These are phyloP conservation scores for Plemyria rubiginata DNA, from an alignment of 2,888 invertebrate genomes.

Conservation along the genomic window DNA sequence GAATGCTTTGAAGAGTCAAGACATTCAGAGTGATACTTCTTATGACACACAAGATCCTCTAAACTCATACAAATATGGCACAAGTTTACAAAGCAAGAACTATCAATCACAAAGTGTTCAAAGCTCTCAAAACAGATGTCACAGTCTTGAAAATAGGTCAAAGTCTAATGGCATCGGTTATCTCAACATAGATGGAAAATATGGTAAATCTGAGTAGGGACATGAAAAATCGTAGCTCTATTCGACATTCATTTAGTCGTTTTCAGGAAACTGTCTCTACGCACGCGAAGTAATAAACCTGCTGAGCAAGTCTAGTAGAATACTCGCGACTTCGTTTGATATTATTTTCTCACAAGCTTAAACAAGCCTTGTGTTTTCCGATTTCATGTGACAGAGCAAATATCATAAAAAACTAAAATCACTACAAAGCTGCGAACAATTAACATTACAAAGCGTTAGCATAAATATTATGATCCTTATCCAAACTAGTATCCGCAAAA, in stretches of 20 bases:
- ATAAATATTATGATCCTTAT: too few relatives aligned
- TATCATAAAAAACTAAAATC: too few relatives aligned
- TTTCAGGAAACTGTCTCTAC: conserved; percentile 26
- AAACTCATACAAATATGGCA: too few relatives aligned
- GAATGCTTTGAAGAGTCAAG: conserved; percentile 4
- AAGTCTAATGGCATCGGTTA: not conserved
- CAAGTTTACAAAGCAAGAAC: conserved; percentile 1
- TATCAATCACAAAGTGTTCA: not conserved
- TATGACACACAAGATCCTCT: not conserved
- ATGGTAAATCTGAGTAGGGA: conserved; percentile 29
- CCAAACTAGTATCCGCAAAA: too few relatives aligned
- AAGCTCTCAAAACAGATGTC: conserved; percentile 4
- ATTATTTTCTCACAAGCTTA: not conserved
- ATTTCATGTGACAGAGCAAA: too few relatives aligned
- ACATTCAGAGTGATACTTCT: not conserved
- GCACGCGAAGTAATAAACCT: conserved; percentile 32
- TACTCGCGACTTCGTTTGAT: not conserved
- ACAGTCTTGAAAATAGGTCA: conserved; percentile 4
- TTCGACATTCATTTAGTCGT: conserved; percentile 30
- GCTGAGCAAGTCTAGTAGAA: not conserved
- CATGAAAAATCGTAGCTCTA: conserved; percentile 37
- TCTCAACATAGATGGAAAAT: conserved; percentile 14
- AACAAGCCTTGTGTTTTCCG: too few relatives aligned
- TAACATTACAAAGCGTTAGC: too few relatives aligned
- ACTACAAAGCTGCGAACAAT: too few relatives aligned